A percentile compares a stretch with the other conserved stretches of the same genome.
phyloP scores from a whole-genome alignment of 1,140 invertebrate genomes.

The Musca domestica region DNA sequence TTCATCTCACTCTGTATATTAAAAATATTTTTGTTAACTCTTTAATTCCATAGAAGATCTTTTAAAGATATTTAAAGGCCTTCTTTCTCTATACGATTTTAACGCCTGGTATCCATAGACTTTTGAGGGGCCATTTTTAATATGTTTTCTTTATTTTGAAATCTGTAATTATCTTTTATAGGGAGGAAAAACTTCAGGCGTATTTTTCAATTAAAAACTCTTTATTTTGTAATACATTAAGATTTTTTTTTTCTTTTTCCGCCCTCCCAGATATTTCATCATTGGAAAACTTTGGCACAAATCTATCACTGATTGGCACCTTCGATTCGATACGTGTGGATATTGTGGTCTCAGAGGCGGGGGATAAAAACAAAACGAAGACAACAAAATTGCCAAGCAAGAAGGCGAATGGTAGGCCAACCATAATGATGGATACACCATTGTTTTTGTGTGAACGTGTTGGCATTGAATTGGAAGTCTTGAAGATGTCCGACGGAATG shows the following conservation, averaged over 20 bases:
- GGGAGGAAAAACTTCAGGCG: too few relatives aligned
- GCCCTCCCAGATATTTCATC: slow-evolving; percentile 58
- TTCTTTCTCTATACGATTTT: too few relatives aligned
- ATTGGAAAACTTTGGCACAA: slow-evolving; percentile 85
- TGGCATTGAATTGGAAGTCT: slow-evolving; percentile 81
- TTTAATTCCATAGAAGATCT: too few relatives aligned
- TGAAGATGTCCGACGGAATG: slow-evolving; percentile 86
- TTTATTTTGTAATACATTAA: not conserved
- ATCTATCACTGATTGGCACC: slow-evolving; percentile 80
- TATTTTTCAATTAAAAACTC: not conserved
- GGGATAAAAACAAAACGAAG: slow-evolving; percentile 57
- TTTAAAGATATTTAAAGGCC: too few relatives aligned
- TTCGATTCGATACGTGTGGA: slow-evolving; percentile 88
- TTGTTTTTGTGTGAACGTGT: slow-evolving; percentile 92
- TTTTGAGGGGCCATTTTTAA: too few relatives aligned
- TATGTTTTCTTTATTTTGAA: too few relatives aligned
- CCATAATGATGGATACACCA: slow-evolving; percentile 75
- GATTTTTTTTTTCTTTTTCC: not conserved
- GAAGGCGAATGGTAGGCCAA: slow-evolving; percentile 56
- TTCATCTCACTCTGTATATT: too few relatives aligned
- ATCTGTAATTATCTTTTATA: too few relatives aligned
- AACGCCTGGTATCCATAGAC: too few relatives aligned
- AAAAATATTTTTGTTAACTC: too few relatives aligned
- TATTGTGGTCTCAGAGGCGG: slow-evolving; percentile 86
- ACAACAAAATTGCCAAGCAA: slow-evolving; percentile 37